These are phyloP conservation scores for Enteromius afrohamiltoni DNA, from an alignment of 2,797 vertebrate species.

Conservation along the genomic window DNA sequence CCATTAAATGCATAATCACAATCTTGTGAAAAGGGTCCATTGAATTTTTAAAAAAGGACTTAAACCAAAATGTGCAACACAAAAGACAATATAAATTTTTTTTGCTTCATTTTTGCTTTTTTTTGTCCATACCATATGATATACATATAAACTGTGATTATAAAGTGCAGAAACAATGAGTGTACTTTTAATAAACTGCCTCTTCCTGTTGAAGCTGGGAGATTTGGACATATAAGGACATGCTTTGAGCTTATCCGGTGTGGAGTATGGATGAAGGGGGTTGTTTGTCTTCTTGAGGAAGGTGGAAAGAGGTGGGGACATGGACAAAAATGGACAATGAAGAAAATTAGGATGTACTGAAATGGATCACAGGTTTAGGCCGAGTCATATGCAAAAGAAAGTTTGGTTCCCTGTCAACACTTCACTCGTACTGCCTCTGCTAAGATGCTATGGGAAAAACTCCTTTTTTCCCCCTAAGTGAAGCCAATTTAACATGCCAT, in stretches of 20 bases:
- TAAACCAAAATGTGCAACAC: neutral
- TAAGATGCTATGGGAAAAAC: too few species aligned
- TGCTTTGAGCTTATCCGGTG: constrained; percentile 57
- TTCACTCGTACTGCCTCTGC: too few species aligned
- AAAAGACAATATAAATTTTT: constrained; percentile 13
- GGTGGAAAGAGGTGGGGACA: constrained; percentile 60
- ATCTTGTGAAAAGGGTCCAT: too few species aligned
- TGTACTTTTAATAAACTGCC: constrained; percentile 66
- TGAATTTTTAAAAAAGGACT: neutral
- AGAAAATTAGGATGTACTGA: constrained; percentile 63
- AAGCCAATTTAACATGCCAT: too few species aligned
- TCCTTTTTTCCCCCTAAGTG: too few species aligned
- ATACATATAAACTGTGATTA: neutral
- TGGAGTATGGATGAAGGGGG: constrained; percentile 57
- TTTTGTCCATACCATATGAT: neutral
- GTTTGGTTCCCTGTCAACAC: too few species aligned
- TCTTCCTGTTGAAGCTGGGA: constrained; percentile 71
- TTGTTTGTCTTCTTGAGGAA: constrained; percentile 68
- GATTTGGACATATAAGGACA: constrained; percentile 79
- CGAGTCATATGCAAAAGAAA: constrained; percentile 41
- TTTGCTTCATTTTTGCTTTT: neutral
- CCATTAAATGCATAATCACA: too few species aligned
- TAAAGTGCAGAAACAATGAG: constrained; percentile 68
- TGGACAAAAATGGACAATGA: constrained; percentile 50
- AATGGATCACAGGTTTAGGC: constrained; percentile 64